Base-by-base conservation (phyloP, 2,888 invertebrate genomes). In the Spialia ferax region DNA sequence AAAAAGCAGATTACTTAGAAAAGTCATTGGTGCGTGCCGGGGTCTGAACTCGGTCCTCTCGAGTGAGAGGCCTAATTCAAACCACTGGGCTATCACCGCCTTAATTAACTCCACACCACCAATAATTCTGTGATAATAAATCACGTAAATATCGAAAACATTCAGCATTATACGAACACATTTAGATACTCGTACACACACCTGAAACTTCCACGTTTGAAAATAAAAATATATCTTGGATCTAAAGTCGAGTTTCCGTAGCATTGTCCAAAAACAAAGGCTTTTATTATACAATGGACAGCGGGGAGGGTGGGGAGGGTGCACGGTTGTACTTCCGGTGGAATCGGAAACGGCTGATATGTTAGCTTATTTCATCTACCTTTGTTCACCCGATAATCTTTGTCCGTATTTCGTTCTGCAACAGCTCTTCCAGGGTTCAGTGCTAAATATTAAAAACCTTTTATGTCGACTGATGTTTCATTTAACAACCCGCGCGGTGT, bases 351-450 rank as follows among this genome's bases (percentile, higher is more conserved):
- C 45, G 54, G 20, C 29, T 56, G 63, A 63, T 63, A 63, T 63
- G 56, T 56, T 54, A 63, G 63, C 56, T 63, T 63, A 45, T 63
- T 45, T 56, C 48, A 32, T 29, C 55, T 56, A 63, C 56, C 56
- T 56, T 63, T 63, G 63, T 63, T 29, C 55, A 63, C 56, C 63
- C 42, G 63, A 55, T 63, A 63, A 63, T 32, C 11, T 63, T 56
- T 22, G 32, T 56, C 42, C n/a, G 22, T 22, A 7, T 52, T 13
- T 45, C 18, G 45, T 45, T 45, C 18, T 45, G 45, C 15, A 7
- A 35, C 35, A 13, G 35, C 13, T 35, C 35, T 13, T 35, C 5
- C 13, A 13, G 1, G 1, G 35, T 35, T 35, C 15, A 8, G 45
- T 45, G 45, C 18, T 18, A 15, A 45, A 45, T 35, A 1, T 1